Conservation (phyloP, 2,797 vertebrate species). For the Trichosurus vulpecula region DNA sequence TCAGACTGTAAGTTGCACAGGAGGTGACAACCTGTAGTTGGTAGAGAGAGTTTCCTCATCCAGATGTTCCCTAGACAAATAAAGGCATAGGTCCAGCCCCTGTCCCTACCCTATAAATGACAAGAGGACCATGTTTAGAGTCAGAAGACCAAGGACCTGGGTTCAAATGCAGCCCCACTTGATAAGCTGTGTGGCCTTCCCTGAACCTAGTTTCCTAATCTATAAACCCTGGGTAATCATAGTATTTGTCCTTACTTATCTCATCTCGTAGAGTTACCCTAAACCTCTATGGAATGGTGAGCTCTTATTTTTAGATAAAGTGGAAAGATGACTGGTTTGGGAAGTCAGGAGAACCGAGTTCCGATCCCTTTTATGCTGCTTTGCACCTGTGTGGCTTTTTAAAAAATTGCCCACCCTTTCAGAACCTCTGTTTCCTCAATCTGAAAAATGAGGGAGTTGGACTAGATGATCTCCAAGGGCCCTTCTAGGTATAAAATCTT, state of each 20-base stretch:
- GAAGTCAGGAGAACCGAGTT: not conserved
- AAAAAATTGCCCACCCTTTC: not conserved
- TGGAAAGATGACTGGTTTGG: not conserved
- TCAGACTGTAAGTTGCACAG: not conserved
- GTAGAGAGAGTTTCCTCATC: not conserved
- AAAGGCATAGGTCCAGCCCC: not conserved
- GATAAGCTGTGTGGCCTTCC: not conserved
- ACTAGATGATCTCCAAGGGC: not conserved
- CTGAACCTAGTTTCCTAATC: not conserved
- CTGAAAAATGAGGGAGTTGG: not conserved
- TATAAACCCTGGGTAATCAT: not conserved
- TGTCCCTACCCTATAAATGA: not conserved
- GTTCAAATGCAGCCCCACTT: not conserved
- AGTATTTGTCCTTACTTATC: not conserved
- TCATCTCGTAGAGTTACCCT: not conserved
- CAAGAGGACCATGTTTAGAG: not conserved
- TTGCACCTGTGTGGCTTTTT: not conserved
- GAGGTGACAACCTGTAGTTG: not conserved
- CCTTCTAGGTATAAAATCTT: not conserved
- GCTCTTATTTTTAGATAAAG: not conserved
- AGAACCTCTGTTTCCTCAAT: not conserved
- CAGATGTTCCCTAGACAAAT: not conserved
- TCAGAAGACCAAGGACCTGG: not conserved
- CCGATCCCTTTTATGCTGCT: not conserved
- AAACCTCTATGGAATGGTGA: not conserved